These are phyloP conservation scores for Cepphus grylle DNA, from an alignment of 2,113 vertebrate species.

Conservation along the genomic window DNA sequence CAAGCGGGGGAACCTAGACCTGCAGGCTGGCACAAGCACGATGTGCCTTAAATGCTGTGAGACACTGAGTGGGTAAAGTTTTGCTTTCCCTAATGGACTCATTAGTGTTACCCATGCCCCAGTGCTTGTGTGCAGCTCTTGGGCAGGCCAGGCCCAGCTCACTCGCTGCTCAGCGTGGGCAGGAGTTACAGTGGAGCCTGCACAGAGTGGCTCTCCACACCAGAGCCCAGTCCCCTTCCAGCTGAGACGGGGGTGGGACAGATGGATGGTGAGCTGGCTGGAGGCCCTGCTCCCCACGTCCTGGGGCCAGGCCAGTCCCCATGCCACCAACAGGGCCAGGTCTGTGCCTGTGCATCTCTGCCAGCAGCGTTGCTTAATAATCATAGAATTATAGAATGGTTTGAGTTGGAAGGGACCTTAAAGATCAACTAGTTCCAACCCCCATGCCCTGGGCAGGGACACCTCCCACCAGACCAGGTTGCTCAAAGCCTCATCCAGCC, in stretches of 20 bases:
- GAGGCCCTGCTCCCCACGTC: neutral
- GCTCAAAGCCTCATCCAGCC: no score
- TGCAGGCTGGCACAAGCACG: neutral
- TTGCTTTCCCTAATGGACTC: neutral
- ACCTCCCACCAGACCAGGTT: no score
- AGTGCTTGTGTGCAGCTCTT: neutral
- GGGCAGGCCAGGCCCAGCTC: neutral
- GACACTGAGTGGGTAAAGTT: neutral
- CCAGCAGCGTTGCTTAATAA: neutral
- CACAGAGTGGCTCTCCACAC: neutral
- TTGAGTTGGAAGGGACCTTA: no score
- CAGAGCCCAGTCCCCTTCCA: neutral
- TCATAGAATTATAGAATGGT: no score
- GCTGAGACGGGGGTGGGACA: neutral
- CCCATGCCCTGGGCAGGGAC: no score
- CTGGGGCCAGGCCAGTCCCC: neutral
- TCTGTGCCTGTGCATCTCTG: neutral
- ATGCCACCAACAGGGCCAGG: accelerated
- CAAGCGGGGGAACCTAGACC: neutral
- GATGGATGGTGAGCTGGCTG: neutral
- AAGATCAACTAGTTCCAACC: no score
- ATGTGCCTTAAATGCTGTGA: neutral
- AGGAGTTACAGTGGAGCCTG: neutral
- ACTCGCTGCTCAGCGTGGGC: neutral
- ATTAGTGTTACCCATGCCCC: neutral